Conservation (phyloP, 30 jellyfish, hydroid and myxozoan species). For the Sanderia malayensis region DNA sequence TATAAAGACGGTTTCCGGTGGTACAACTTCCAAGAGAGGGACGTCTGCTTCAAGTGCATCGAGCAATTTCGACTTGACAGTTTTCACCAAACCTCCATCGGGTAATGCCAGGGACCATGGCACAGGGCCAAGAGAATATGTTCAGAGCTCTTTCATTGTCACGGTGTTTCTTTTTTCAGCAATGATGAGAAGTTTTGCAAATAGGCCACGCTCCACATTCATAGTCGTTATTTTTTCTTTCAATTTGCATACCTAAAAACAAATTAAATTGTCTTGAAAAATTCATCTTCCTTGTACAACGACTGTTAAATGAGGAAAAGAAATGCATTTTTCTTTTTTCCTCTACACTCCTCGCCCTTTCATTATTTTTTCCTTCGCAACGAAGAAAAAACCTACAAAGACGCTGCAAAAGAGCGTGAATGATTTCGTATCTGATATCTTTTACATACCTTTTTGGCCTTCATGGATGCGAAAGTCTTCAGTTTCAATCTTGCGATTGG, state of each 20-base stretch:
- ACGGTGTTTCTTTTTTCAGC: slow-evolving; percentile 28
- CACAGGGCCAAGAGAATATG: slow-evolving; percentile 46
- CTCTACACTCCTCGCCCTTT: slow-evolving; percentile 2
- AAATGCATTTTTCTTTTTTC: background rate
- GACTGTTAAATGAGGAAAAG: background rate
- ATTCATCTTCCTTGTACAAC: background rate
- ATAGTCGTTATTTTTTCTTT: slow-evolving; percentile 42
- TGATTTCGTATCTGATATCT: background rate
- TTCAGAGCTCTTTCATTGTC: slow-evolving; percentile 8
- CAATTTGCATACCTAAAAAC: slow-evolving; percentile 24
- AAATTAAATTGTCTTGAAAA: background rate
- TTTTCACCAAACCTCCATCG: slow-evolving; percentile 42
- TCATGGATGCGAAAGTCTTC: slow-evolving; percentile 30
- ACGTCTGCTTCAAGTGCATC: slow-evolving; percentile 16
- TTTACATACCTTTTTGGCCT: slow-evolving; percentile 13
- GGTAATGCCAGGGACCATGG: slow-evolving; percentile 63
- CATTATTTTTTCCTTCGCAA: background rate
- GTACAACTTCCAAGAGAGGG: slow-evolving; percentile 5
- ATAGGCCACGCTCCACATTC: slow-evolving; percentile 40
- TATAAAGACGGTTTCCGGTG: slow-evolving; percentile 14
- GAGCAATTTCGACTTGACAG: slow-evolving; percentile 41
- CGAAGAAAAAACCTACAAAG: background rate
- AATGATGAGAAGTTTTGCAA: slow-evolving; percentile 48
- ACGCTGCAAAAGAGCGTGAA: slow-evolving; percentile 2
- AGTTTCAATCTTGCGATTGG: slow-evolving; percentile 26